A percentile compares a stretch with the other conserved stretches of the same genome.
These are phyloP conservation scores for Orthosia gracilis DNA, from an alignment of 2,888 invertebrate genomes.

Conservation along the genomic window DNA sequence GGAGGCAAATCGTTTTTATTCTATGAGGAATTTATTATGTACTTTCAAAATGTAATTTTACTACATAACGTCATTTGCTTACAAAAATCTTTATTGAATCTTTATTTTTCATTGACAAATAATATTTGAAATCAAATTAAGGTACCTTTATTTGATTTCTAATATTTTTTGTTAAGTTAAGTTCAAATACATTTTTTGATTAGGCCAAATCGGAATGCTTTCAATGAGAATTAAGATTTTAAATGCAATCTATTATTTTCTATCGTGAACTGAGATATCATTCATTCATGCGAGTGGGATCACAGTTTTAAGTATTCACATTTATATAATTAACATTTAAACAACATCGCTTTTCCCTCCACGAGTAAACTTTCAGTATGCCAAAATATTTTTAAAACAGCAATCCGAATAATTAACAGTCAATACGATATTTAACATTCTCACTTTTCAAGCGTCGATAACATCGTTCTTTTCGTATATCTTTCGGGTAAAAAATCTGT, in stretches of 20 bases:
- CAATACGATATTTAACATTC: slow-evolving; percentile 54
- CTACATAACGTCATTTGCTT: too few species aligned
- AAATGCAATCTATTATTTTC: neutral
- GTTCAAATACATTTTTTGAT: too few species aligned
- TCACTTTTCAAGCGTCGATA: slow-evolving; percentile 68
- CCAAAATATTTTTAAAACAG: slow-evolving; percentile 61
- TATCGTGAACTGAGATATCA: slow-evolving; percentile 43
- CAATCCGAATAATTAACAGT: slow-evolving; percentile 59
- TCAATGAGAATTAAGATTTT: neutral
- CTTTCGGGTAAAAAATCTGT: slow-evolving; percentile 28
- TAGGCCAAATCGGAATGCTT: slow-evolving; percentile 38
- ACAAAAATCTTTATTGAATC: too few species aligned
- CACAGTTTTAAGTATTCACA: slow-evolving; percentile 69
- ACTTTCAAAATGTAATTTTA: too few species aligned
- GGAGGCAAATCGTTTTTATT: neutral
- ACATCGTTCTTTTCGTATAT: slow-evolving; percentile 9
- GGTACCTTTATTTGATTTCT: too few species aligned
- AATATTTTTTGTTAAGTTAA: too few species aligned
- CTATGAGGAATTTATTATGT: too few species aligned
- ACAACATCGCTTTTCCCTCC: slow-evolving; percentile 70
- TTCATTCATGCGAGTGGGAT: slow-evolving; percentile 62
- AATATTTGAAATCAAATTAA: too few species aligned
- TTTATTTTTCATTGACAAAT: too few species aligned
- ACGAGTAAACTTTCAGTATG: slow-evolving; percentile 59
- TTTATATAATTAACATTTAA: slow-evolving; percentile 74